These are phyloP conservation scores for Agrotis clavis DNA, from an alignment of 2,888 invertebrate genomes.

Conservation along the genomic window DNA sequence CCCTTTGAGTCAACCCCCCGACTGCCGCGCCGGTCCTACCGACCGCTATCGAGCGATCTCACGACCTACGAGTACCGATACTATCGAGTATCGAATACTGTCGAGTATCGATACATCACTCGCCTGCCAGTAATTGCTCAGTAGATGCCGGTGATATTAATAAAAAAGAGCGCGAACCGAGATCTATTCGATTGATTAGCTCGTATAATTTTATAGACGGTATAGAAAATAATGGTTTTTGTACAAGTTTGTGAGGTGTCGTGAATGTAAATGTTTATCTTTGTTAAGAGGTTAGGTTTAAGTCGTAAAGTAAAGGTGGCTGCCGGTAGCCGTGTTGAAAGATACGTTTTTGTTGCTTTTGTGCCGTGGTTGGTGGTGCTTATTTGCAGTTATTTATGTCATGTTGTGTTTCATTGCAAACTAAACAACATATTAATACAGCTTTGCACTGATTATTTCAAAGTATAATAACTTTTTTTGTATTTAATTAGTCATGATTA, in stretches of 20 bases:
- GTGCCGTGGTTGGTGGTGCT: neutral
- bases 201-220: slow-evolving; percentile 51
- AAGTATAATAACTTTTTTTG: neutral
- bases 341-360: slow-evolving; percentile 6
- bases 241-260: slow-evolving; percentile 33
- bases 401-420: neutral
- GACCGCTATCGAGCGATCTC: slow-evolving; percentile 61
- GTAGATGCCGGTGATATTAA: slow-evolving; percentile 67
- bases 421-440: neutral
- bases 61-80: slow-evolving; percentile 57
- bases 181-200: slow-evolving; percentile 57
- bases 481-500: neutral
- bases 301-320: slow-evolving; percentile 22
- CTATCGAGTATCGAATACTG: slow-evolving; percentile 58
- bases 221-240: slow-evolving; percentile 45
- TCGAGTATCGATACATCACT: slow-evolving; percentile 69
- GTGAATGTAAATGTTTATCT: slow-evolving; percentile 46
- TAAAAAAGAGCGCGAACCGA: slow-evolving; percentile 67
- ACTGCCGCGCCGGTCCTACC: slow-evolving; percentile 45
- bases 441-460: neutral
- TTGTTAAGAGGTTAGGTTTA: slow-evolving; percentile 32
- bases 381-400: neutral
- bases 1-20: slow-evolving; percentile 47
- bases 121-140: slow-evolving; percentile 71
- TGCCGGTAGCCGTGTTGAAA: slow-evolving; percentile 17